Percentiles rank a stretch among this genome's conserved stretches.
phyloP scores from a whole-genome alignment of 2,797 vertebrate species.

The Podarcis lilfordi region DNA sequence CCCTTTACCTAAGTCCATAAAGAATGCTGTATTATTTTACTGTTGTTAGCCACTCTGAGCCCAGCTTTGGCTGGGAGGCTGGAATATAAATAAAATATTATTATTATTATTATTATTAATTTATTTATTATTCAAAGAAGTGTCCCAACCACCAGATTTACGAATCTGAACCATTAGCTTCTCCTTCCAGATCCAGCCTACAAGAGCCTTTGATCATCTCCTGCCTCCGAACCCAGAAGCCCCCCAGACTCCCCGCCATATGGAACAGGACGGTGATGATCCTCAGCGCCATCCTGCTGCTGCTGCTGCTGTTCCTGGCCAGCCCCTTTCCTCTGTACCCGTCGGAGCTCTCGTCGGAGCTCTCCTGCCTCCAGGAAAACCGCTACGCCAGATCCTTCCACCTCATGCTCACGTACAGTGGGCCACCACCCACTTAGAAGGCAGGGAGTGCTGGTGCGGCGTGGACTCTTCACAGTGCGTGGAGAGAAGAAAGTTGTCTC shows the following conservation, averaged over 20 bases:
- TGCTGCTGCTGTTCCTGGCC: constrained; percentile 68
- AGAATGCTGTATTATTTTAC: no score
- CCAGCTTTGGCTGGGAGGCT: no score
- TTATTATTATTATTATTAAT: no score
- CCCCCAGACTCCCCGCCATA: constrained; percentile 22
- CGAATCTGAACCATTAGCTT: no score
- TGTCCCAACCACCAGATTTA: neutral
- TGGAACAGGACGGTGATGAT: neutral
- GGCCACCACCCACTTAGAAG: constrained; percentile 83
- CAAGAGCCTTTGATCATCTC: neutral
- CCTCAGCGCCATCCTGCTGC: neutral
- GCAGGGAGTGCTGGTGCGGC: no score
- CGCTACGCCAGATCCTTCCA: constrained; percentile 70
- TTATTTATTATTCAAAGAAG: neutral
- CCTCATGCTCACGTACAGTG: constrained; percentile 83
- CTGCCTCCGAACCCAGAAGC: neutral
- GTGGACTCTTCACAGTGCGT: fast-evolving
- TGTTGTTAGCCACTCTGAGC: no score
- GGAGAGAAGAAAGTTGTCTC: neutral
- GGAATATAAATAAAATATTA: no score
- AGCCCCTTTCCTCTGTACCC: constrained; percentile 55
- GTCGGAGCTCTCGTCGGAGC: constrained; percentile 31
- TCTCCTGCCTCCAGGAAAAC: constrained; percentile 69
- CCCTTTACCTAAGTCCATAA: no score
- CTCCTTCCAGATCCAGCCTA: neutral